Conservation (phyloP, 2,888 invertebrate species). For the Thelaira solivaga region DNA sequence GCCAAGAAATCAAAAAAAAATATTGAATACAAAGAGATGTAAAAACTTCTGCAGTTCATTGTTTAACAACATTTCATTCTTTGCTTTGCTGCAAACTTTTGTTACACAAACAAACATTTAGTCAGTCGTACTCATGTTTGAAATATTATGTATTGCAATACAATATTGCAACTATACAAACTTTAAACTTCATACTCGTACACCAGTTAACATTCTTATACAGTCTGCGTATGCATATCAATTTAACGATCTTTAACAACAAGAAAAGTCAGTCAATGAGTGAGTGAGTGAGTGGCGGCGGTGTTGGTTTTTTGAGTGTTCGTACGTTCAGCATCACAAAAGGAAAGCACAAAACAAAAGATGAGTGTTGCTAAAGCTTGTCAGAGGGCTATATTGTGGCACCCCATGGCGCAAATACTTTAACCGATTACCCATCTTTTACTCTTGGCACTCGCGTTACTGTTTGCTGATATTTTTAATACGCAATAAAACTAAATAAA, state of each 20-base stretch:
- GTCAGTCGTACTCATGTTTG: neutral
- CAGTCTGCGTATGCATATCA: constrained; percentile 62
- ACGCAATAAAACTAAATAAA: constrained; percentile 55
- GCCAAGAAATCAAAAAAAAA: neutral
- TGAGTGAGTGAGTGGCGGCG: constrained; percentile 59
- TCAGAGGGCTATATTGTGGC: constrained; percentile 63
- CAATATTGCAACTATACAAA: neutral
- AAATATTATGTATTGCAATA: neutral
- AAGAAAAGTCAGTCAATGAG: constrained; percentile 54
- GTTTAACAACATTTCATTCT: constrained; percentile 52
- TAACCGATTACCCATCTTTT: constrained; percentile 65
- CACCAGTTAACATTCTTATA: constrained; percentile 49
- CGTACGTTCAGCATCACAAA: constrained; percentile 28
- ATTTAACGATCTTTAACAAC: constrained; percentile 60
- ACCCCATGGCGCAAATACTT: constrained; percentile 68
- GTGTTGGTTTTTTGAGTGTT: constrained; percentile 51
- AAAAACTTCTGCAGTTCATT: constrained; percentile 59
- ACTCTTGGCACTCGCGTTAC: constrained; percentile 57
- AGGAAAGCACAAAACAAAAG: constrained; percentile 1
- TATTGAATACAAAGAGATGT: constrained; percentile 42
- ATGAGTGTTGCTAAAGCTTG: constrained; percentile 60
- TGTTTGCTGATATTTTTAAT: constrained; percentile 58
- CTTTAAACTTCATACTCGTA: neutral
- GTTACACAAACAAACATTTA: neutral
- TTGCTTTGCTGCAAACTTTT: neutral